Evolutionary conservation across 2,888 invertebrate genomes (phyloP).

Genomic region (Coelinius sp.): DNA sequence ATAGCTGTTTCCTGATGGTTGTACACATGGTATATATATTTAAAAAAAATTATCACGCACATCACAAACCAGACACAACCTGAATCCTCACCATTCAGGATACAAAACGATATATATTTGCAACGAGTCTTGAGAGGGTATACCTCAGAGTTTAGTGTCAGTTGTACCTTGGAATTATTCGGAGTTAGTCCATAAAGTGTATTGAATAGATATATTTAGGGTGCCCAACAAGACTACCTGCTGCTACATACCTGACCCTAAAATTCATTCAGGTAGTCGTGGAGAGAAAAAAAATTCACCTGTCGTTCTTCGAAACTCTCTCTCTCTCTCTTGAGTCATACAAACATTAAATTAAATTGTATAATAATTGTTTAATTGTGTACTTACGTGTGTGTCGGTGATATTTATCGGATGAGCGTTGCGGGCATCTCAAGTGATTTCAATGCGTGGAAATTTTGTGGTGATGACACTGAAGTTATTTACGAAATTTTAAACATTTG

Average conservation of each 20-base stretch:
- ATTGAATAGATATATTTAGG: not conserved
- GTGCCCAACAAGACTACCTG: slow-evolving; percentile 14
- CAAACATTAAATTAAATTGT: too few relatives aligned
- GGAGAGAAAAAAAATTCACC: not conserved
- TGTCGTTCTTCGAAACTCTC: not conserved
- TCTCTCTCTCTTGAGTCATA: too few relatives aligned
- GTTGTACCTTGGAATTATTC: too few relatives aligned
- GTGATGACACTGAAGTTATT: too few relatives aligned
- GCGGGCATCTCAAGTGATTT: not conserved
- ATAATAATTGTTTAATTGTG: too few relatives aligned
- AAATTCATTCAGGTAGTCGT: not conserved
- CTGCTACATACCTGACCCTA: slow-evolving; percentile 6
- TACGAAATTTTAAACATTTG: too few relatives aligned
- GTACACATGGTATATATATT: too few relatives aligned
- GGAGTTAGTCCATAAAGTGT: not conserved
- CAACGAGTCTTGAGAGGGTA: too few relatives aligned
- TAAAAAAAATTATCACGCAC: not conserved
- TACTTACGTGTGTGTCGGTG: slow-evolving; percentile 33
- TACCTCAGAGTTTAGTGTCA: too few relatives aligned
- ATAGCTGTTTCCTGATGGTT: slow-evolving; percentile 22
- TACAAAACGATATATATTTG: too few relatives aligned
- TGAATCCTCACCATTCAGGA: too few relatives aligned
- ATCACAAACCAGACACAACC: not conserved
- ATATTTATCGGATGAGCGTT: slow-evolving; percentile 13
- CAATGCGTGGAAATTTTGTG: not conserved